Conservation (phyloP, 2,113 vertebrate species). For the Ictidomys tridecemlineatus region DNA sequence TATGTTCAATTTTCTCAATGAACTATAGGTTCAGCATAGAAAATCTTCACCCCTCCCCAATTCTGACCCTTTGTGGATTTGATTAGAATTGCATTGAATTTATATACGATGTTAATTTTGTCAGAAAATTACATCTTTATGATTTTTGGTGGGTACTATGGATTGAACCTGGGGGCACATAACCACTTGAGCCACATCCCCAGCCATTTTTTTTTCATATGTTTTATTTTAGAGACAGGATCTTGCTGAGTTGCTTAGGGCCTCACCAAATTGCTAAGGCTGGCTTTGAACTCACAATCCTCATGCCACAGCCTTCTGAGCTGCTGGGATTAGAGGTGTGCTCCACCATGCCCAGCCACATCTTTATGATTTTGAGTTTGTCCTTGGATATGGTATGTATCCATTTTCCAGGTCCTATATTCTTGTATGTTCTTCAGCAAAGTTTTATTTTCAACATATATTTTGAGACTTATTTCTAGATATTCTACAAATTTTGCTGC, state of each 20-base stretch:
- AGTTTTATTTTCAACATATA: background rate
- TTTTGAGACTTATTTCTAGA: background rate
- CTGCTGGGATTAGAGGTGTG: no score
- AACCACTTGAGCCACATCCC: no score
- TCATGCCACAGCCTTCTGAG: no score
- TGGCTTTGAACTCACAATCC: no score
- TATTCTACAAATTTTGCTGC: conserved; percentile 12
- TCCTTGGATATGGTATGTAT: background rate
- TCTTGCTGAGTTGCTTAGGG: no score
- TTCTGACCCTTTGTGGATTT: background rate
- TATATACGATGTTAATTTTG: background rate
- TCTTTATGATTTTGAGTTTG: conserved; percentile 14
- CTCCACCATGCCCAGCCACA: no score
- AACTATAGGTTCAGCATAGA: background rate
- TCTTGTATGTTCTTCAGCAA: conserved; percentile 6
- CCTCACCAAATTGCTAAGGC: no score
- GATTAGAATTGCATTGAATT: background rate
- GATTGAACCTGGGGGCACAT: no score
- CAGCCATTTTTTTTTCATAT: no score
- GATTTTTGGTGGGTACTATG: background rate
- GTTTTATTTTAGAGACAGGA: no score
- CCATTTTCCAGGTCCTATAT: background rate
- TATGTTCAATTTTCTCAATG: background rate
- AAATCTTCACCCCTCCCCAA: background rate
- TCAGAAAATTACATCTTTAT: background rate